Base-by-base conservation (phyloP, 2,113 vertebrate species). In the Tenebrosternarchus preto region DNA sequence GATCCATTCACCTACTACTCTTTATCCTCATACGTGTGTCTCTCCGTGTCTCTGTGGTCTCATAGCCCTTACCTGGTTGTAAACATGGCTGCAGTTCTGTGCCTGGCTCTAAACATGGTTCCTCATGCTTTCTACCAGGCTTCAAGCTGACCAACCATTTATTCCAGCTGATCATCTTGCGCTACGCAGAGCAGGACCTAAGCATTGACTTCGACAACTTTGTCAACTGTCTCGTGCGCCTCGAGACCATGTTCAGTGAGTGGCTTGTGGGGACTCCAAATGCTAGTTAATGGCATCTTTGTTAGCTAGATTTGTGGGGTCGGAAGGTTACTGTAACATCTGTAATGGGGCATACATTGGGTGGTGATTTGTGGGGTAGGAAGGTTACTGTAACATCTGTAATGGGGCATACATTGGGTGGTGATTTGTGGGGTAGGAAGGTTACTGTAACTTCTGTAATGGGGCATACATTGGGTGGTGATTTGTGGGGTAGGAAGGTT, bases 221-320 rank as follows among this genome's bases (percentile, higher is more conserved):
- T 0, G 95, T 97, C 84, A 96, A 94, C 79, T 98, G 97, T 82
- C 89, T 98, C 57, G 91, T 98, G 82, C 92, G 97, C 12, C 88
- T 98, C 80, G 97, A 98, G 90, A 96, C 96, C 85, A 98, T 98
- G 97, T 96, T 95, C 93, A 94, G 97, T 98, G 86, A 95, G 96
- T 92, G n/a, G n/a, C n/a, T n/a, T n/a, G 0, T n/a, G 24, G 6
- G 1, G n/a, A 17, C 20, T 57, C 17, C n/a, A n/a, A 12, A 11
- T 9, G 43, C 12, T 50, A 15, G 15, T 12, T 50, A 12, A 15
- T 50, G 43, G 11, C 43, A 50, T 12, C 43, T 50, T 50, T 15
- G 8, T 9, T 50, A 2, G 15, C 2, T 12, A 2, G 11, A 12
- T 50, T 15, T 50, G 43, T 50, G 43, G 43, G 43, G 11, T 1